Percentiles rank a stretch among this genome's conserved stretches.
Conservation (phyloP, 1,140 invertebrate species). For the Achroia grisella region DNA sequence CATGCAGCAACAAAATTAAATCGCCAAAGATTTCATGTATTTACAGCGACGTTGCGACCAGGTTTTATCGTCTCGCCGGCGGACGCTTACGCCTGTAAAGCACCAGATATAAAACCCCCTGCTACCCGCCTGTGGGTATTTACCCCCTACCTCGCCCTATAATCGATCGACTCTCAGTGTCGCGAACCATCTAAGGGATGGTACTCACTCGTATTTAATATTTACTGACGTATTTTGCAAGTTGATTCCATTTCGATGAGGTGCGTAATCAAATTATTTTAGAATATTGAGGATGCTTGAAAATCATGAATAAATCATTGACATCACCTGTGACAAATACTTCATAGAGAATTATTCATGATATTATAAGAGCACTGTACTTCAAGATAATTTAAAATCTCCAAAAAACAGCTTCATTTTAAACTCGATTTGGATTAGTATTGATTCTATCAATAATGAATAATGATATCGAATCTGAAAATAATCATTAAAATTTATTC, state of each 20-base stretch:
- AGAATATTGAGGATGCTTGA: neutral
- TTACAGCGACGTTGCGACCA: neutral
- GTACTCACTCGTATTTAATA: conserved; percentile 1
- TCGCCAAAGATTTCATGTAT: conserved; percentile 1
- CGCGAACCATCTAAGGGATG: conserved; percentile 16
- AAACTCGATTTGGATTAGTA: too few species aligned
- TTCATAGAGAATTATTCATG: too few species aligned
- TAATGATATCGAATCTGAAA: too few species aligned
- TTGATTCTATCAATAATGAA: too few species aligned
- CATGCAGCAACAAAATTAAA: conserved; percentile 9
- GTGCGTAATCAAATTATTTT: conserved; percentile 1
- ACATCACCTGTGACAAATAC: too few species aligned
- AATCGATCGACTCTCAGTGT: conserved; percentile 23
- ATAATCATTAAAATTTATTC: too few species aligned
- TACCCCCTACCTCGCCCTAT: conserved; percentile 12
- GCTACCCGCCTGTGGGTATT: conserved; percentile 4
- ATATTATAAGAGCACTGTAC: too few species aligned
- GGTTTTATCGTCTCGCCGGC: conserved; percentile 15
- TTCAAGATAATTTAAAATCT: too few species aligned
- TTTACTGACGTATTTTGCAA: conserved; percentile 5
- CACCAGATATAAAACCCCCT: conserved; percentile 18
- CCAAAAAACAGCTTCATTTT: too few species aligned
- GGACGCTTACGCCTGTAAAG: conserved; percentile 19
- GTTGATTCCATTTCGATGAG: neutral
- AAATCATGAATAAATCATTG: too few species aligned